Evolutionary conservation across 2,797 vertebrate species (phyloP), one percentile per base, ranked within the genome.

Genomic region (Peromyscus nudipes): DNA sequence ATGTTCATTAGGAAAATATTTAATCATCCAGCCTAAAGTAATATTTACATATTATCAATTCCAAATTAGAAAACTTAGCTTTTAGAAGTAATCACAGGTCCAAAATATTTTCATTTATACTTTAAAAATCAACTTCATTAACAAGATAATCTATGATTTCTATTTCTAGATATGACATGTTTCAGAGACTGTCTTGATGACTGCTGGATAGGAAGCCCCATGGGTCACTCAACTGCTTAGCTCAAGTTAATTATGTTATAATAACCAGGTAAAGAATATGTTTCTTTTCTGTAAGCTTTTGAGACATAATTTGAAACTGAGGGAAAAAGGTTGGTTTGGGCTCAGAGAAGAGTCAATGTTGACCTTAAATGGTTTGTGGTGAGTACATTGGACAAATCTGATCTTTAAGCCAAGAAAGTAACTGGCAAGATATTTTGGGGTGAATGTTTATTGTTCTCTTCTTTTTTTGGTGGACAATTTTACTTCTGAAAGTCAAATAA

Each of bases 61-160:
- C 67, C 80, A 89, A 37, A 19, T 43, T 23, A 57, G 3, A 40
- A 93, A 65, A 93, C 4, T 31, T 57, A 69, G 49, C 52, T 97
- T 88, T 34, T 7, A n/a, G 77, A 7, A 57, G 0, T 40, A 14
- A 77, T 81, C 27, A 43, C 71, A 46, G 81, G 67, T 27, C 37
- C 67, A 80, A 94, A 71, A 52, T 88, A 67, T 64, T 62, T 92
- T 7, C 21, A 49, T 76, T n/a, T 79, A 0, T 82, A 34, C 57
- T 88, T 96, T n/a, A 80, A 60, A 11, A 83, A 37, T 79, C 29
- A 86, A 34, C 7, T 76, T 40, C 43, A 90, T 52, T 89, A 83
- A 84, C 21, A 37, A 89, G 77, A 91, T 49, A n/a, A 57, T 6
- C 10, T 60, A 5, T 46, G 25, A 21, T 55, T 65, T 91, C 34